These are phyloP conservation scores for Timandra comae DNA, from an alignment of 2,888 invertebrate species.

Conservation along the genomic window DNA sequence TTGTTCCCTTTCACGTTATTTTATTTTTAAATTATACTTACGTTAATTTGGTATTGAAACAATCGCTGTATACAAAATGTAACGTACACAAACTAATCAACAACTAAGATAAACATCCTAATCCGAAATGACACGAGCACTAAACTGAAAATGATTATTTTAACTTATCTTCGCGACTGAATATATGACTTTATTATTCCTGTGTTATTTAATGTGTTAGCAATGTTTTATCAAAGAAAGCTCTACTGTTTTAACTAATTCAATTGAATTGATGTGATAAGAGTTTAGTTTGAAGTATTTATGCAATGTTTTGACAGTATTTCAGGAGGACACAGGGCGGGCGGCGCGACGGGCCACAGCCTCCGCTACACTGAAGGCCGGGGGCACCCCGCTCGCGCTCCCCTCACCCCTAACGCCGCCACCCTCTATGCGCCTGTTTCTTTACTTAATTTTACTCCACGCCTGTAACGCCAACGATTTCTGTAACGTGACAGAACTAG, in stretches of 20 bases:
- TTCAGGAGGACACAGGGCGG: slow-evolving; percentile 47
- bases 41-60: slow-evolving; percentile 35
- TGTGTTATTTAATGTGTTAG: no score
- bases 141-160: slow-evolving; percentile 29
- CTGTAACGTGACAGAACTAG: slow-evolving; percentile 41
- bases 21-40: no score
- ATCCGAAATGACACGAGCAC: slow-evolving; percentile 33
- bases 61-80: slow-evolving; percentile 6
- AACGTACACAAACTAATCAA: slow-evolving; percentile 23
- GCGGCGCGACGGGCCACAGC: slow-evolving; percentile 63
- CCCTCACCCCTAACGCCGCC: slow-evolving; percentile 31
- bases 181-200: no score
- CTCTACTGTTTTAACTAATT: no score
- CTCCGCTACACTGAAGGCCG: slow-evolving; percentile 70
- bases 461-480: slow-evolving; percentile 57
- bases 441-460: slow-evolving; percentile 61
- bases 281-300: slow-evolving; percentile 16
- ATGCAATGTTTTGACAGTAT: slow-evolving; percentile 47
- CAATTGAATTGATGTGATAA: not conserved
- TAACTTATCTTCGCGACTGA: slow-evolving; percentile 10
- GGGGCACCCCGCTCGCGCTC: slow-evolving; percentile 28
- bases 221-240: no score
- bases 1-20: no score
- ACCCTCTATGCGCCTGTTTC: slow-evolving; percentile 50
- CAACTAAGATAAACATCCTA: slow-evolving; percentile 34